Conservation (phyloP, 1,140 invertebrate genomes). For the Neelides sp. region DNA sequence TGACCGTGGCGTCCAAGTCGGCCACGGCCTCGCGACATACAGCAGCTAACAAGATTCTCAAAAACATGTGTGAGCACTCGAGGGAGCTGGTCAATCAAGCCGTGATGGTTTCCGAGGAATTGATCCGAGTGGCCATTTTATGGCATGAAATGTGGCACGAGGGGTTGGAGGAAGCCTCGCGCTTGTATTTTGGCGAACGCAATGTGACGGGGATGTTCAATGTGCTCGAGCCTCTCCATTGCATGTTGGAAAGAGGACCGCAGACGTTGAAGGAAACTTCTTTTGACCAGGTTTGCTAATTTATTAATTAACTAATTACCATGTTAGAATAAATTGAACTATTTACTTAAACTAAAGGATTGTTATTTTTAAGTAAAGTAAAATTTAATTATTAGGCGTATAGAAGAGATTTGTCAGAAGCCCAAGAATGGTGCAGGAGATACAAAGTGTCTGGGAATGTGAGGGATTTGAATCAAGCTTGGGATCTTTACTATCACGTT, state of each 20-base stretch:
- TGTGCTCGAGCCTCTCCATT: slow-evolving; percentile 85
- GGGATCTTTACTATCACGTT: slow-evolving; percentile 98
- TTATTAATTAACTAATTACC: neutral
- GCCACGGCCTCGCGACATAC: slow-evolving; percentile 64
- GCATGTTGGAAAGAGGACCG: slow-evolving; percentile 81
- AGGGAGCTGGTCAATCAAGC: slow-evolving; percentile 83
- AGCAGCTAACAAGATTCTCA: slow-evolving; percentile 89
- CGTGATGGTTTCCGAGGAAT: slow-evolving; percentile 74
- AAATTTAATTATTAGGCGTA: slow-evolving; percentile 51
- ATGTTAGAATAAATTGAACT: slow-evolving; percentile 3
- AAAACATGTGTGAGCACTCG: slow-evolving; percentile 90
- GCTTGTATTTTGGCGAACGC: slow-evolving; percentile 89
- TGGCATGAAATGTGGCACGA: slow-evolving; percentile 99
- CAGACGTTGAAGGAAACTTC: slow-evolving; percentile 94
- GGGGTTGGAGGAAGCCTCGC: slow-evolving; percentile 81
- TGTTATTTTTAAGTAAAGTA: slow-evolving; percentile 6
- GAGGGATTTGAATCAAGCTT: slow-evolving; percentile 89
- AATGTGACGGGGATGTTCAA: slow-evolving; percentile 93
- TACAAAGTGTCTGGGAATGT: slow-evolving; percentile 73
- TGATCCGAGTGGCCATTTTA: slow-evolving; percentile 93
- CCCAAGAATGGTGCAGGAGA: slow-evolving; percentile 82
- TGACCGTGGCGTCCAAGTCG: slow-evolving; percentile 95
- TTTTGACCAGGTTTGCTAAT: slow-evolving; percentile 72
- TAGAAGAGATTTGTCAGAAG: slow-evolving; percentile 81
- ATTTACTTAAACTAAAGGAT: neutral